Percentiles rank a stretch among this genome's conserved stretches.
These are phyloP conservation scores for Eucera pruinosa DNA, from an alignment of 2,888 invertebrate genomes.

Conservation along the genomic window DNA sequence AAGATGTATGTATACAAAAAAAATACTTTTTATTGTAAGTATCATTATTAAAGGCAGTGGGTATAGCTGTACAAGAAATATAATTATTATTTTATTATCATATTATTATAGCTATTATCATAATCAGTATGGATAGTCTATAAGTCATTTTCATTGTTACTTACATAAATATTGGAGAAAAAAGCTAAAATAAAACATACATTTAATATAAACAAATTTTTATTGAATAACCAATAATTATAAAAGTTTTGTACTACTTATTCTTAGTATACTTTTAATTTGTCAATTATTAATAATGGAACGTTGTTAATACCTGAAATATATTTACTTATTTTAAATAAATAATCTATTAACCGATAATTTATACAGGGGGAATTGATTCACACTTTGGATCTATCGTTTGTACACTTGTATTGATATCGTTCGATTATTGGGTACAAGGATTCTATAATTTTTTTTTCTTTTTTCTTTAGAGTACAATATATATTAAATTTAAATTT, in stretches of 20 bases:
- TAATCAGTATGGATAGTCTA: conserved; percentile 79
- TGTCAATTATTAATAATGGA: conserved; percentile 20
- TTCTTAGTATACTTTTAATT: conserved; percentile 35
- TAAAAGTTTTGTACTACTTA: conserved; percentile 25
- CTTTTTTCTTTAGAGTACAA: conserved; percentile 7
- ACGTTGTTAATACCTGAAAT: conserved; percentile 28
- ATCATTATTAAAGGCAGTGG: conserved; percentile 82
- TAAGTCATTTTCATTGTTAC: conserved; percentile 84
- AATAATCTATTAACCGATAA: conserved; percentile 20
- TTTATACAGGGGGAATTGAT: conserved; percentile 24
- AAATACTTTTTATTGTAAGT: conserved; percentile 75
- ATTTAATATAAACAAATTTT: conserved; percentile 80
- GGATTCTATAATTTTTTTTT: too few relatives aligned
- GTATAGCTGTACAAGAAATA: conserved; percentile 79
- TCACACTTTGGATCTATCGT: conserved; percentile 18
- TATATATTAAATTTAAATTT: conserved; percentile 23
- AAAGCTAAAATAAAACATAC: conserved; percentile 83
- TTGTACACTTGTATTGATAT: conserved; percentile 31
- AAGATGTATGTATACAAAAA: conserved; percentile 67
- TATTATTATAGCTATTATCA: conserved; percentile 79
- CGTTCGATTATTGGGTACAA: conserved; percentile 16
- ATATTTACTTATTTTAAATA: conserved; percentile 33
- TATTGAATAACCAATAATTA: conserved; percentile 45
- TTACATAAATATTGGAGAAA: conserved; percentile 84
- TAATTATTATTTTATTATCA: conserved; percentile 78